phyloP scores from a whole-genome alignment of 2,113 vertebrate genomes.

The Plestiodon gilberti region DNA sequence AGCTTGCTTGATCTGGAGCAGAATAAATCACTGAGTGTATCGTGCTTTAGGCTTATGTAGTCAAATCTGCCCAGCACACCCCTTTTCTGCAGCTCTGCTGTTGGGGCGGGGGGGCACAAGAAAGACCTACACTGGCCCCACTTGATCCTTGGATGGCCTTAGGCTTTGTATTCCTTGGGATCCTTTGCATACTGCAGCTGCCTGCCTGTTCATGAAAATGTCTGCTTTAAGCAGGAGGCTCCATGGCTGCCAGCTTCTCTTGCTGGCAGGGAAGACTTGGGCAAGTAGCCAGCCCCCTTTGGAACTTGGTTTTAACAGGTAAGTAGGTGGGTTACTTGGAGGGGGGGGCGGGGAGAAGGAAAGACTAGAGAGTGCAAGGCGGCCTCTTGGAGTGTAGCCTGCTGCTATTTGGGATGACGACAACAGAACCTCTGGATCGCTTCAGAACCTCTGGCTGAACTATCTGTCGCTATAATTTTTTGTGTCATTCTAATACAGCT shows the following conservation, averaged over 20 bases:
- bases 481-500: background rate
- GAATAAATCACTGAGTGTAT: background rate
- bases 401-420: too few relatives aligned
- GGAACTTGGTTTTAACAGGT: background rate
- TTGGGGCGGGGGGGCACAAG: background rate
- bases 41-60: background rate
- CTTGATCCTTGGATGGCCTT: background rate
- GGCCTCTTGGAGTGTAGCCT: background rate
- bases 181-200: background rate
- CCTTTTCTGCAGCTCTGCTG: background rate
- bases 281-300: background rate
- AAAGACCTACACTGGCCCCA: background rate
- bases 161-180: background rate
- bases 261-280: background rate
- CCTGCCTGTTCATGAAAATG: background rate
- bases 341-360: background rate
- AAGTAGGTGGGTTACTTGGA: background rate
- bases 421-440: background rate
- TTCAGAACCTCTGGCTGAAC: background rate
- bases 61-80: background rate
- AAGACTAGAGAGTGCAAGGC: background rate
- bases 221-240: background rate
- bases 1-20: background rate
- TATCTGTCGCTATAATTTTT: background rate
- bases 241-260: background rate